Evolutionary conservation across 2,797 vertebrate genomes (phyloP).

Genomic region (Tapera naevia): DNA sequence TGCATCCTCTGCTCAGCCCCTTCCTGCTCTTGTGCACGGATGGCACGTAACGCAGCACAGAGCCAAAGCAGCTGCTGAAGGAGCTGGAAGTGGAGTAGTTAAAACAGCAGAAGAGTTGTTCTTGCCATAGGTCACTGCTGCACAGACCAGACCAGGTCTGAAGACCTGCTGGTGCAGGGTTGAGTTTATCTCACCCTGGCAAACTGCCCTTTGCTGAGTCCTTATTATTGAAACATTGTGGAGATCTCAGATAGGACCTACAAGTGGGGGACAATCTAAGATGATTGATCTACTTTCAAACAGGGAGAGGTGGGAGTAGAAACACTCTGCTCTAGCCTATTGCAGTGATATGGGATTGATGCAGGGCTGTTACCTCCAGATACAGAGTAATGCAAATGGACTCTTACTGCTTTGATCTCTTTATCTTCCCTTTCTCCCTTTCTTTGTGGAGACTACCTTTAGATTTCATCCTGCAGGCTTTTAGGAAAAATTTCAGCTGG

Average conservation of each 20-base stretch:
- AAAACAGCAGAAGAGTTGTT: not conserved
- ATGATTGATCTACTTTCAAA: conserved; percentile 54
- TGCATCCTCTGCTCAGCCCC: not conserved
- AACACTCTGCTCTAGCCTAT: conserved; percentile 46
- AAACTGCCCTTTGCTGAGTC: not conserved
- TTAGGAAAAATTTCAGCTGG: conserved; percentile 19
- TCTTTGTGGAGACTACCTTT: conserved; percentile 18
- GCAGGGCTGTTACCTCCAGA: conserved; percentile 46
- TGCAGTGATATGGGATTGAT: not conserved
- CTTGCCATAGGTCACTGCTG: not conserved
- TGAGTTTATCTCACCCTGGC: not conserved
- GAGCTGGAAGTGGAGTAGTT: not conserved
- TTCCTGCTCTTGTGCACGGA: accelerated
- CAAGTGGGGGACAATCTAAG: conserved; percentile 17
- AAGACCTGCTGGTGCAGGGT: not conserved
- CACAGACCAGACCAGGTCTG: not conserved
- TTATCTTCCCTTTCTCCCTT: conserved; percentile 54
- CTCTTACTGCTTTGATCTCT: conserved; percentile 43
- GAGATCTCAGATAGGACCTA: conserved; percentile 5
- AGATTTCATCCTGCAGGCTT: conserved; percentile 47
- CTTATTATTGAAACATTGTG: not conserved
- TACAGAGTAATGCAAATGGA: conserved; percentile 40
- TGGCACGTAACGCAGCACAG: accelerated
- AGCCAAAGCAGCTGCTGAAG: not conserved
- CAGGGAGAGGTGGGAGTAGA: conserved; percentile 53